A percentile compares a stretch with the other conserved stretches of the same genome.
Conservation (phyloP, 2,113 vertebrate species). For the Ginglymostoma cirratum region DNA sequence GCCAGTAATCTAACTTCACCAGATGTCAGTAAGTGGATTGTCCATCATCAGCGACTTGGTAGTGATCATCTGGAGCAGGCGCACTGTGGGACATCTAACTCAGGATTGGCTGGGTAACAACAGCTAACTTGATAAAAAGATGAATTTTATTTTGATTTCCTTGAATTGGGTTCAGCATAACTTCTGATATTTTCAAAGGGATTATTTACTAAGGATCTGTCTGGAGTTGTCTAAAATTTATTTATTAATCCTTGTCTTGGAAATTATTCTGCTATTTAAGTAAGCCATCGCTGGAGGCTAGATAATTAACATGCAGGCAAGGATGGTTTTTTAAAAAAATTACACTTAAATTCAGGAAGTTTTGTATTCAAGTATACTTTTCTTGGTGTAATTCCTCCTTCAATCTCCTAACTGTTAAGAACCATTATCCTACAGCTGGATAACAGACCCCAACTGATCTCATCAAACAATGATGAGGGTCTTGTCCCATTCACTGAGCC, state of each 20-base stretch:
- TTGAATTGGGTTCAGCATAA: neutral
- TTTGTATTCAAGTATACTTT: neutral
- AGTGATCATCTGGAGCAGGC: neutral
- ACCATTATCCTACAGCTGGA: neutral
- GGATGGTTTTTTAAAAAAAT: neutral
- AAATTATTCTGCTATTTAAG: neutral
- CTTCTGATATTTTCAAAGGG: neutral
- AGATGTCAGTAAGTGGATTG: neutral
- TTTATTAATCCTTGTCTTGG: neutral
- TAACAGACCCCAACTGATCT: neutral
- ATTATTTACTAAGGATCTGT: neutral
- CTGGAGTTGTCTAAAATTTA: neutral
- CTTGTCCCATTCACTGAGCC: neutral
- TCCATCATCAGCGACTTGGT: neutral
- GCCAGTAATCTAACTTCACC: neutral
- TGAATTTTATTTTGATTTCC: neutral
- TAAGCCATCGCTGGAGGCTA: neutral
- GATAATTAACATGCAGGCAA: neutral
- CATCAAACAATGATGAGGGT: neutral
- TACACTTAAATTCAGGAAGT: neutral
- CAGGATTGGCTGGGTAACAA: neutral
- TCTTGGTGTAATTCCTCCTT: neutral
- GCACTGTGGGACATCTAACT: neutral
- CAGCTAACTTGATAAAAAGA: neutral
- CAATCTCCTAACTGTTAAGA: neutral